Conservation (phyloP, 2,113 vertebrate genomes). For the Nannospalax galili region DNA sequence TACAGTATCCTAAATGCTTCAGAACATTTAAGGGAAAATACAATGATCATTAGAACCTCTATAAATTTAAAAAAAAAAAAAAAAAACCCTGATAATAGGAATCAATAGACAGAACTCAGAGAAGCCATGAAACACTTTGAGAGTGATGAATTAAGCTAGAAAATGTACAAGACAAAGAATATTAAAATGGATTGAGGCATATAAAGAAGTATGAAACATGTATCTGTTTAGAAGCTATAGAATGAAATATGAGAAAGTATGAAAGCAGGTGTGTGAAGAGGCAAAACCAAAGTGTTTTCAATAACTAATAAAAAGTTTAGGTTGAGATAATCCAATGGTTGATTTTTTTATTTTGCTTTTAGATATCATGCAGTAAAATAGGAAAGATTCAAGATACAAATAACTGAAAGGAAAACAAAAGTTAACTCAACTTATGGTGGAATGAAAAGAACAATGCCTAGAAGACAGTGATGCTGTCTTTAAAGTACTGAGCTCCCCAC, state of each 20-base stretch:
- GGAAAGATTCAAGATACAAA: not conserved
- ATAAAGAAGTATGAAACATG: not conserved
- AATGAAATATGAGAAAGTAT: not conserved
- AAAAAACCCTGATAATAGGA: not conserved
- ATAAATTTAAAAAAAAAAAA: conserved; percentile 15
- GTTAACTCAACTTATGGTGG: not conserved
- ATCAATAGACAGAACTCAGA: not conserved
- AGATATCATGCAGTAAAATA: not conserved
- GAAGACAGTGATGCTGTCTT: not conserved
- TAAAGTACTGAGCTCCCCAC: not conserved
- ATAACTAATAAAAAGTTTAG: not conserved
- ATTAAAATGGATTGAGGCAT: not conserved
- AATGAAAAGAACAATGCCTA: not conserved
- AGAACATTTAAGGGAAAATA: not conserved
- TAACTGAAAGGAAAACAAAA: not conserved
- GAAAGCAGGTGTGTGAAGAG: not conserved
- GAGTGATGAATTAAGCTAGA: not conserved
- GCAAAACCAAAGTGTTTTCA: not conserved
- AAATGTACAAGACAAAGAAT: not conserved
- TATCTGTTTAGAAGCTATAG: not conserved
- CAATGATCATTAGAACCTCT: not conserved
- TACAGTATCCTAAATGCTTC: conserved; percentile 21
- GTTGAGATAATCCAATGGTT: not conserved
- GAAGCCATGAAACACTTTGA: conserved; percentile 22
- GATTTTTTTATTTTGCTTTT: not conserved